Conservation (phyloP, 2,113 vertebrate species). For the Zootoca vivipara region DNA sequence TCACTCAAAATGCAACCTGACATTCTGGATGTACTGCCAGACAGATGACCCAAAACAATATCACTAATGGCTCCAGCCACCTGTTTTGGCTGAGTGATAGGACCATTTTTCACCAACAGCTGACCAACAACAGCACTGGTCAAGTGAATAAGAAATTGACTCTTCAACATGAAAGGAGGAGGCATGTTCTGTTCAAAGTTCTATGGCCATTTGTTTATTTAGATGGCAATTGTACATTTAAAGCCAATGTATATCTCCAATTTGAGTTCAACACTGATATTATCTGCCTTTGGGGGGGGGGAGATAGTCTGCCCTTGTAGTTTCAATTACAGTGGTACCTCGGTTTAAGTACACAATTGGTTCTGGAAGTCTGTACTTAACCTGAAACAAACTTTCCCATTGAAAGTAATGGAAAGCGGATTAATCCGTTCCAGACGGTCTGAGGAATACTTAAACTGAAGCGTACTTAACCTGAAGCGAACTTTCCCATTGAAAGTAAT, state of each 20-base stretch:
- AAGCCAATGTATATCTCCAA: not conserved
- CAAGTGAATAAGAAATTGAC: not conserved
- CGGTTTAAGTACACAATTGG: no score
- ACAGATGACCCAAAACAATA: not conserved
- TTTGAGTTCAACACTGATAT: not conserved
- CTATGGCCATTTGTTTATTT: not conserved
- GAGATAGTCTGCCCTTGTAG: no score
- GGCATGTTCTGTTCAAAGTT: not conserved
- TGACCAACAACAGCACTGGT: not conserved
- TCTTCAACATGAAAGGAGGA: not conserved
- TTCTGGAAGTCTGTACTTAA: no score
- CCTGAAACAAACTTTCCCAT: no score
- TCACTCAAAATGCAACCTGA: not conserved
- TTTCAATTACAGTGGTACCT: no score
- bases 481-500: no score
- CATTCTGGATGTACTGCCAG: not conserved
- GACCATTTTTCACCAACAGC: not conserved
- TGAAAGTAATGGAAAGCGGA: no score
- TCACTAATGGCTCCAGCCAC: not conserved
- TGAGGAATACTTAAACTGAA: no score
- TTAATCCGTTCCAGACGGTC: no score
- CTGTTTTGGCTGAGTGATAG: no score
- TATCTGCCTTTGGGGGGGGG: not conserved
- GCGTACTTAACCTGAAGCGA: no score
- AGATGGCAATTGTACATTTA: not conserved